Conservation (phyloP, 1,140 invertebrate genomes). For the Drosophila micromelanica region DNA sequence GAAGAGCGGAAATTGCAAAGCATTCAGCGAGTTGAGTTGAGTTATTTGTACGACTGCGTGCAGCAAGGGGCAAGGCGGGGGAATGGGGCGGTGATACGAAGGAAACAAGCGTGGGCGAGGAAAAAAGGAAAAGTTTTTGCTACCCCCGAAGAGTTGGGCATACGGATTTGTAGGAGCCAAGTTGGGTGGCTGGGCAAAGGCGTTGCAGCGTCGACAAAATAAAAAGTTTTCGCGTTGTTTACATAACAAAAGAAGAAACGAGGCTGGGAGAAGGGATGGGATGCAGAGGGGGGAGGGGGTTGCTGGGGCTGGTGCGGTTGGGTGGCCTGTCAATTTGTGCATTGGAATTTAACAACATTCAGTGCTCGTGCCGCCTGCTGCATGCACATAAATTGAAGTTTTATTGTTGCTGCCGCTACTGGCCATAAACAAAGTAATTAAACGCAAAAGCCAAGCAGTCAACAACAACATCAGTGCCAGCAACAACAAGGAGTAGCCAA, state of each 20-base stretch:
- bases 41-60: constrained; percentile 64
- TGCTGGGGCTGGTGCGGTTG: constrained; percentile 7
- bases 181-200: constrained; percentile 12
- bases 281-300: no score
- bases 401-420: constrained; percentile 70
- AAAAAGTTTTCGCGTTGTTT: constrained; percentile 76
- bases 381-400: constrained; percentile 77
- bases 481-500: constrained; percentile 32
- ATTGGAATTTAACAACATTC: constrained; percentile 76
- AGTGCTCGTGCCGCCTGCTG: constrained; percentile 22
- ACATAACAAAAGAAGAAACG: constrained; percentile 73
- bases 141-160: constrained; percentile 41
- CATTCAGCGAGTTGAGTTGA: constrained; percentile 79
- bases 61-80: no score
- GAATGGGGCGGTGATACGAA: no score
- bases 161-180: constrained; percentile 28
- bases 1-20: constrained; percentile 82
- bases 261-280: no score
- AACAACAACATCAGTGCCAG: constrained; percentile 40
- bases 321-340: constrained; percentile 77
- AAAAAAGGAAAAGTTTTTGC: constrained; percentile 60
- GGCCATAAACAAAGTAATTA: constrained; percentile 82
- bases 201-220: constrained; percentile 77
- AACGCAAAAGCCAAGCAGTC: constrained; percentile 71
- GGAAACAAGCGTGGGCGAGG: no score